Conservation (phyloP, 35 echinoderm and acorn worm genomes). For the Heliocidaris erythrogramma region DNA sequence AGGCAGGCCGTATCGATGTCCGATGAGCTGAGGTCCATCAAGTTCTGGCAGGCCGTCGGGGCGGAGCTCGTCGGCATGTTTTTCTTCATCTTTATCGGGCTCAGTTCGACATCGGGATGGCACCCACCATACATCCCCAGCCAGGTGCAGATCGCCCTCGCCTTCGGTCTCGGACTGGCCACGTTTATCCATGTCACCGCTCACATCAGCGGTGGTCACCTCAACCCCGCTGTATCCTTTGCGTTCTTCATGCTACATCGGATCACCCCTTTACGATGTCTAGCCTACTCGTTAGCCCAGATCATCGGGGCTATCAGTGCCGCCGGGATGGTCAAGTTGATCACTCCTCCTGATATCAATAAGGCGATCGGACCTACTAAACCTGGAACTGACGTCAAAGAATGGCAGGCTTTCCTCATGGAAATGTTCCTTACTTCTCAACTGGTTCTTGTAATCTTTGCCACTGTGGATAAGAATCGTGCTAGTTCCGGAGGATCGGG, state of each 20-base stretch:
- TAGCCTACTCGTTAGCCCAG: conserved; percentile 78
- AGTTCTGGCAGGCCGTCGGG: conserved; percentile 76
- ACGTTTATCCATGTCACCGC: conserved; percentile 80
- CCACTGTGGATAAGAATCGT: conserved; percentile 72
- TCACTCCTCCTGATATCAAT: conserved; percentile 46
- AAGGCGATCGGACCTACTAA: conserved; percentile 46
- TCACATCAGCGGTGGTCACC: conserved; percentile 88
- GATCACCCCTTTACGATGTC: conserved; percentile 64
- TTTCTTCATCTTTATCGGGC: conserved; percentile 76
- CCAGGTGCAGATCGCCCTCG: conserved; percentile 69
- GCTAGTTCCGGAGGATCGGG: conserved; percentile 75
- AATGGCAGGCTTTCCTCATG: conserved; percentile 69
- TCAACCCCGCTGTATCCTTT: conserved; percentile 88
- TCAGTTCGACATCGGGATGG: conserved; percentile 47
- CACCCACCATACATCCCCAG: neutral
- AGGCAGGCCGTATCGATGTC: conserved; percentile 25
- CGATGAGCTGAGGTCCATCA: conserved; percentile 52
- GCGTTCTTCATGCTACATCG: conserved; percentile 64
- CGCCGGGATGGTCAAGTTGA: conserved; percentile 52
- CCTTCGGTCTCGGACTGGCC: conserved; percentile 87
- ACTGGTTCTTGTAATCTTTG: conserved; percentile 84
- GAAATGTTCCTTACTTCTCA: conserved; percentile 84
- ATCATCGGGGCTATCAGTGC: conserved; percentile 65
- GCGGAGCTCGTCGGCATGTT: conserved; percentile 79
- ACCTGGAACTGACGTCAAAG: conserved; percentile 12